These are phyloP conservation scores for Tricholauxania praeusta DNA, from an alignment of 2,888 invertebrate genomes.

Conservation along the genomic window DNA sequence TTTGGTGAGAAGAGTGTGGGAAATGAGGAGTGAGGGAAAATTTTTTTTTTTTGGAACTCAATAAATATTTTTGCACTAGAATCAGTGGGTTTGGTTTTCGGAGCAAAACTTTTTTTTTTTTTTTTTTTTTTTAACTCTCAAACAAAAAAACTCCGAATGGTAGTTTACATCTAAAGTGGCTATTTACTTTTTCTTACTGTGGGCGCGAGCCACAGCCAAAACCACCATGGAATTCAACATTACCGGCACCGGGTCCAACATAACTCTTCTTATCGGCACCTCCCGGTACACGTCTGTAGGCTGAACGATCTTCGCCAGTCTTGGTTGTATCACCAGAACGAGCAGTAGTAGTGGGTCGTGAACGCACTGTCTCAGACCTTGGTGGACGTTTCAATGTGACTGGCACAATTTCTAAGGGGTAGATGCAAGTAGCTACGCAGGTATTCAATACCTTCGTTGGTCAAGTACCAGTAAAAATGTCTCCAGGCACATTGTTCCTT, in stretches of 20 bases:
- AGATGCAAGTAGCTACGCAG: conserved; percentile 94
- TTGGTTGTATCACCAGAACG: conserved; percentile 79
- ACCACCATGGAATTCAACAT: conserved; percentile 92
- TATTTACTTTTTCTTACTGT: conserved; percentile 53
- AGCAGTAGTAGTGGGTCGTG: conserved; percentile 78
- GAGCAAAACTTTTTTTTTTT: no score
- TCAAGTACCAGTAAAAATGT: conserved; percentile 98
- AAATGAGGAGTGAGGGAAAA: no score
- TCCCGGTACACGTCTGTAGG: conserved; percentile 84
- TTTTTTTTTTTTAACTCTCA: conserved; percentile 38
- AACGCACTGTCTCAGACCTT: conserved; percentile 86
- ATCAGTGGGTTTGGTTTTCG: no score
- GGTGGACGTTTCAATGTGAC: conserved; percentile 94
- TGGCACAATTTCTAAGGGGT: conserved; percentile 98
- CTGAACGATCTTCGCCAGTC: conserved; percentile 84
- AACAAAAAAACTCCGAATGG: conserved; percentile 36
- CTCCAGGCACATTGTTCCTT: conserved; percentile 99
- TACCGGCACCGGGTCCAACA: conserved; percentile 94
- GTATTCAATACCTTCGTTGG: conserved; percentile 98
- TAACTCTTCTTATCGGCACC: conserved; percentile 94
- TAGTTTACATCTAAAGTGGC: conserved; percentile 34
- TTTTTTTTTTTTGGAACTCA: no score
- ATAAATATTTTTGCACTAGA: no score
- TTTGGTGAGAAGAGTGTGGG: no score
- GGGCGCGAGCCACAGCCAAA: conserved; percentile 79